Evolutionary conservation across 2,888 invertebrate genomes (phyloP).

Genomic region (Nasonovia ribisnigri): DNA sequence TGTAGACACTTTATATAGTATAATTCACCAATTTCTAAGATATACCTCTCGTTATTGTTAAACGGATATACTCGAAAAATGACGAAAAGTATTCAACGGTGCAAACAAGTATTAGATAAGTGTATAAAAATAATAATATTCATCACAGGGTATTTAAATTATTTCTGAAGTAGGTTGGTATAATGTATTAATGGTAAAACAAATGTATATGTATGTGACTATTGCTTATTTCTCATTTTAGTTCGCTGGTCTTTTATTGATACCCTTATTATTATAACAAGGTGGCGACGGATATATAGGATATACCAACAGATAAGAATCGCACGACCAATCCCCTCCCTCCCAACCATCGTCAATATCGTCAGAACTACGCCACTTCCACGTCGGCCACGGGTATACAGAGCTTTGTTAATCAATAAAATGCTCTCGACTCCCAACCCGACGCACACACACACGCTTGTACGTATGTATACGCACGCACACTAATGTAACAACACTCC

Average conservation of each 20-base stretch:
- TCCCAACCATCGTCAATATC: conserved; percentile 24
- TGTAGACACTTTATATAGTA: neutral
- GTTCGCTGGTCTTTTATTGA: conserved; percentile 7
- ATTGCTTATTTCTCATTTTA: neutral
- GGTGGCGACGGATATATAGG: conserved; percentile 20
- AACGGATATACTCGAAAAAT: neutral
- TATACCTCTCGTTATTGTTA: neutral
- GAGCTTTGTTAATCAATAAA: conserved; percentile 65
- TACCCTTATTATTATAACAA: conserved; percentile 32
- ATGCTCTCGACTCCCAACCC: conserved; percentile 61
- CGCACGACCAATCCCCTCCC: conserved; percentile 9
- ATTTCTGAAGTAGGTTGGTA: neutral
- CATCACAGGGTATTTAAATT: neutral
- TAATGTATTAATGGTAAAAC: neutral
- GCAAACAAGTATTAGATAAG: neutral
- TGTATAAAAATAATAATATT: neutral
- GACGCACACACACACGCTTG: conserved; percentile 48
- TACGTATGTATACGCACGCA: conserved; percentile 44
- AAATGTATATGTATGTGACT: neutral
- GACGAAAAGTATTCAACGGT: neutral
- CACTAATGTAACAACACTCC: conserved; percentile 55
- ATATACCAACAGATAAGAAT: conserved; percentile 58
- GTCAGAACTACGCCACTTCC: conserved; percentile 49
- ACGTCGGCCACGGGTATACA: conserved; percentile 41
- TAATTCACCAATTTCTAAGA: neutral